These are phyloP conservation scores for Zaprionus lineosus DNA, from an alignment of 2,888 invertebrate species.

Conservation along the genomic window DNA sequence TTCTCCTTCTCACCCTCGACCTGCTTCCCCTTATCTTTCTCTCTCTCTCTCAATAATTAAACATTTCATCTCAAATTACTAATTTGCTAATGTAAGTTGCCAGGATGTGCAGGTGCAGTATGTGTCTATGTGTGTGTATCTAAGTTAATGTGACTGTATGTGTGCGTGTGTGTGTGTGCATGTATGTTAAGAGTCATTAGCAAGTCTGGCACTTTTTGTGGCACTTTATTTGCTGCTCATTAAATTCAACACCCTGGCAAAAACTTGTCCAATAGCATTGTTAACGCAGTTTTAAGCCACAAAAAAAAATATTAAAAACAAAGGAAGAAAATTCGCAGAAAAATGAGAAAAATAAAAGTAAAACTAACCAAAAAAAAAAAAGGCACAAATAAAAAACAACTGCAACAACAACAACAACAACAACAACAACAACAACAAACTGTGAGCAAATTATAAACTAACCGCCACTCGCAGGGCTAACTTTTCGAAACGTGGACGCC, in stretches of 20 bases:
- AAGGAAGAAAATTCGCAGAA: neutral
- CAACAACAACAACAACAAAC: slow-evolving; percentile 24
- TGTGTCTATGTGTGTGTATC: too few relatives aligned
- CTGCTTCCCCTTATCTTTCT: too few relatives aligned
- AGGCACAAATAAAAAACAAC: neutral
- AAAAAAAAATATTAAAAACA: slow-evolving; percentile 15
- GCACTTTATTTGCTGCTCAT: slow-evolving; percentile 55
- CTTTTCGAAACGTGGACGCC: slow-evolving; percentile 36
- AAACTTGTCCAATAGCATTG: slow-evolving; percentile 55
- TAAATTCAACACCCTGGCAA: slow-evolving; percentile 54
- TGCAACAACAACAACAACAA: too few relatives aligned
- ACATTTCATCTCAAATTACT: neutral
- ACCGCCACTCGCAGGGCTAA: slow-evolving; percentile 40
- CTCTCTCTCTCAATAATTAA: too few relatives aligned
- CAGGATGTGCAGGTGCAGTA: too few relatives aligned
- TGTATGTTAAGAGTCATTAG: too few relatives aligned
- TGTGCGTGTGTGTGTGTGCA: too few relatives aligned
- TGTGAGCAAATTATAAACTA: slow-evolving; percentile 53
- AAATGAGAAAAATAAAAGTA: neutral
- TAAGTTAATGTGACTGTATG: too few relatives aligned
- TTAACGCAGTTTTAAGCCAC: slow-evolving; percentile 45
- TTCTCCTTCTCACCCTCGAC: too few relatives aligned
- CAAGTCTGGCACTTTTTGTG: slow-evolving; percentile 41
- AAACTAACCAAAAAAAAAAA: slow-evolving; percentile 16
- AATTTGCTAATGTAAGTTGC: neutral